Base-by-base conservation (phyloP, 2,888 invertebrate species). In the Apantesis nais region DNA sequence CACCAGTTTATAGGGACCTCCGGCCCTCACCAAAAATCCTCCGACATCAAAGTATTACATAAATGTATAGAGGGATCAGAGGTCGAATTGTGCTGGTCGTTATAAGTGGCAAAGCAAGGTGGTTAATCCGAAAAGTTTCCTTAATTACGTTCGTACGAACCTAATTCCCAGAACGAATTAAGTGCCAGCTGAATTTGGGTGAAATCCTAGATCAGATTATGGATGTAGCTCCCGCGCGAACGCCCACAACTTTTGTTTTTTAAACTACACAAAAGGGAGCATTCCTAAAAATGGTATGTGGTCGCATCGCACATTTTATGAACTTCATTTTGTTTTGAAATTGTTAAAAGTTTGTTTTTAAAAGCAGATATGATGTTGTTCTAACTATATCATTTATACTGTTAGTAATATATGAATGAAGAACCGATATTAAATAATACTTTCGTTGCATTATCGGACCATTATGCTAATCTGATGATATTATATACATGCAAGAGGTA, bases 81-180 rank as follows among this genome's bases (percentile, higher is more conserved):
- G 88, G 31, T 81, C 90, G 78, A 58, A 68, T 72, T 83, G 81
- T 29, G 74, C 60, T 87, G 91, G 92, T 72, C 79, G 81, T 80
- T 79, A 81, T 85, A 85, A 86, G 87, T 90, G 89, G 92, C 92
- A 93, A 94, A 93, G 93, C 92, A 90, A 88, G 86, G 86, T 82
- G 85, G 88, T 90, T 94, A 94, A 94, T 94, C 91, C 89, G 88
- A 92, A 94, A 94, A 94, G 88, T 94, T 94, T 92, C 88, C 89
- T 89, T 94, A 94, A 94, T 94, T 94, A 93, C 89, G 88, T 90
- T 89, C 89, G 89, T 89, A 89, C 86, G 85, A 87, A 92, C 92
- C 90, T 93, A 92, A 90, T 90, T 93, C 93, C 94, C 94, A 83
- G 85, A 92, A 89, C 92, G 91, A 92, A 94, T 93, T 93, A 92